A percentile compares a stretch with the other conserved stretches of the same genome.
Evolutionary conservation across 1,140 invertebrate species (phyloP).

Genomic region (Mya arenaria): DNA sequence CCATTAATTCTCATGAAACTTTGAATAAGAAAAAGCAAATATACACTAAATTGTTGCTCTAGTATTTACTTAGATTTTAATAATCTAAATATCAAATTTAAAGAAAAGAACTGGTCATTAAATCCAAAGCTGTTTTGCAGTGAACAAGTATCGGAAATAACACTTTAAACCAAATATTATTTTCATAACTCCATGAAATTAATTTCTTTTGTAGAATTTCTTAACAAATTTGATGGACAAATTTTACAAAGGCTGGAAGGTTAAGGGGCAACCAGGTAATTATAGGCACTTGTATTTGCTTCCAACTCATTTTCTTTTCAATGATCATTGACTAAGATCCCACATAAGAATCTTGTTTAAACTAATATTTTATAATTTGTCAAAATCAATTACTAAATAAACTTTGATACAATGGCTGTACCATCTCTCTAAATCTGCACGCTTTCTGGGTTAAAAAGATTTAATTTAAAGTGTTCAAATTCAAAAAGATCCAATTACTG

Average conservation of each 20-base stretch:
- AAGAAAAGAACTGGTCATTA: slow-evolving; percentile 36
- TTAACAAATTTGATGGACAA: slow-evolving; percentile 14
- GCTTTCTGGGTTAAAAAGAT: slow-evolving; percentile 53
- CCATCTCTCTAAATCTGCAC: slow-evolving; percentile 23
- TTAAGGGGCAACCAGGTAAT: slow-evolving; percentile 51
- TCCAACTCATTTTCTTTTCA: slow-evolving; percentile 39
- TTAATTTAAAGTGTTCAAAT: slow-evolving; percentile 39
- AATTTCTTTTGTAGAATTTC: slow-evolving; percentile 48
- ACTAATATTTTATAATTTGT: slow-evolving; percentile 58
- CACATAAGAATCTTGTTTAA: slow-evolving; percentile 22
- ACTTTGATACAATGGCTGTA: slow-evolving; percentile 12
- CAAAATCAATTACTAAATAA: slow-evolving; percentile 55
- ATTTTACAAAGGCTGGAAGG: slow-evolving; percentile 25
- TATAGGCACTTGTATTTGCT: slow-evolving; percentile 40
- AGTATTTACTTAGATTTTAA: slow-evolving; percentile 47
- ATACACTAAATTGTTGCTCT: slow-evolving; percentile 17
- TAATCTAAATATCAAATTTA: slow-evolving; percentile 37
- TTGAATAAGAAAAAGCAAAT: slow-evolving; percentile 11
- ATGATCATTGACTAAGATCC: background rate
- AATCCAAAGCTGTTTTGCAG: background rate
- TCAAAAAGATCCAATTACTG: slow-evolving; percentile 33
- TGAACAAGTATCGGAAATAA: slow-evolving; percentile 46
- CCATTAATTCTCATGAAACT: background rate
- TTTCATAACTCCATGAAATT: slow-evolving; percentile 45
- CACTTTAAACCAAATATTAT: slow-evolving; percentile 48